Percentiles rank a stretch among this genome's conserved stretches.
phyloP scores from a whole-genome alignment of 1,140 invertebrate species.

The Bathynomus jamesi region DNA sequence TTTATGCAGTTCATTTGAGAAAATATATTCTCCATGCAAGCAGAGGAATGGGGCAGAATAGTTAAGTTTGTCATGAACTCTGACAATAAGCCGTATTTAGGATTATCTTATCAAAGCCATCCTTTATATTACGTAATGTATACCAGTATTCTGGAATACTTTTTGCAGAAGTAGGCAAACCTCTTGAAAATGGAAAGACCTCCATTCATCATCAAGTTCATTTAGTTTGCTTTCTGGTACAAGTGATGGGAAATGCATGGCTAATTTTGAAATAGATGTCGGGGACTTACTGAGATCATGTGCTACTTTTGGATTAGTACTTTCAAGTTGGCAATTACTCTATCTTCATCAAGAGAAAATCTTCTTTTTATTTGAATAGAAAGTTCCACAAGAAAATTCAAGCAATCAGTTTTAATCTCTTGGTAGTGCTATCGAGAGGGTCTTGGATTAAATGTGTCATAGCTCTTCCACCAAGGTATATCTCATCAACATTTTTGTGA shows the following conservation, averaged over 20 bases:
- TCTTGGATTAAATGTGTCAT: neutral
- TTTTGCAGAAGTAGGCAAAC: neutral
- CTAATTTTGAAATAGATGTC: neutral
- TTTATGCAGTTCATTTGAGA: conserved; percentile 5
- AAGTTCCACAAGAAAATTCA: neutral
- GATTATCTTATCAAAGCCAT: neutral
- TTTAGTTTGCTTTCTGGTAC: neutral
- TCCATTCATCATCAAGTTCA: conserved; percentile 6
- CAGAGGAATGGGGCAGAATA: conserved; percentile 8
- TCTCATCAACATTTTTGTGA: conserved; percentile 4
- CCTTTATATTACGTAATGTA: neutral
- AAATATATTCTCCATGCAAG: conserved; percentile 6
- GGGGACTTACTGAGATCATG: neutral
- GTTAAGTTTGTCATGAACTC: neutral
- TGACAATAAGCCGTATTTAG: neutral
- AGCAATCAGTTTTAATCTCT: neutral
- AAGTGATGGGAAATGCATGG: neutral
- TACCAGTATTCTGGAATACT: neutral
- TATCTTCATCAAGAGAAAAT: neutral
- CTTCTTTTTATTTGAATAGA: neutral
- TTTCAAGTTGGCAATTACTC: neutral
- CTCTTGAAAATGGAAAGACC: neutral
- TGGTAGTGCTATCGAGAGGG: neutral
- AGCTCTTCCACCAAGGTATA: conserved; percentile 3
- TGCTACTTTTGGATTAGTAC: neutral